These are phyloP conservation scores for Yponomeuta evonymella DNA, from an alignment of 2,888 invertebrate species.

Conservation along the genomic window DNA sequence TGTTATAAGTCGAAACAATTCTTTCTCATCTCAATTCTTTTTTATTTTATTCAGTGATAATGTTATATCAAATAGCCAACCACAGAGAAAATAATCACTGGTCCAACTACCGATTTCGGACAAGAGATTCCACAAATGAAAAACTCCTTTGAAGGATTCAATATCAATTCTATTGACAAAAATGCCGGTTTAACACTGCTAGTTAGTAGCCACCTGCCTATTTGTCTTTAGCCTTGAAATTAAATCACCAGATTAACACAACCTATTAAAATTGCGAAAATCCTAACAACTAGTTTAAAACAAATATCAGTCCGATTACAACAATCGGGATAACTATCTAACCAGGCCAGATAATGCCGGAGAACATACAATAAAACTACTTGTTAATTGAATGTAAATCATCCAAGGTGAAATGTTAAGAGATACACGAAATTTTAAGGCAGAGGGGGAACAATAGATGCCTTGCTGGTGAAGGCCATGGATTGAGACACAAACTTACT, in stretches of 20 bases:
- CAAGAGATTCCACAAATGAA: too few relatives aligned
- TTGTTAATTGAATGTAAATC: slow-evolving; percentile 43
- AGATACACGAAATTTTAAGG: slow-evolving; percentile 47
- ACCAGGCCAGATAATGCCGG: background rate
- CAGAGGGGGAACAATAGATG: slow-evolving; percentile 41
- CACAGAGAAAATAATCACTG: too few relatives aligned
- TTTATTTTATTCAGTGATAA: too few relatives aligned
- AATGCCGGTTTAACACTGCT: too few relatives aligned
- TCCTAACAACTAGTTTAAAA: background rate
- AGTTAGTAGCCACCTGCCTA: too few relatives aligned
- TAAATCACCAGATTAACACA: background rate
- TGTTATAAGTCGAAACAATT: too few relatives aligned
- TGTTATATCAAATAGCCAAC: too few relatives aligned
- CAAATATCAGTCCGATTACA: background rate
- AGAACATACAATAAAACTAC: slow-evolving; percentile 30
- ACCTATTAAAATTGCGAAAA: slow-evolving; percentile 6
- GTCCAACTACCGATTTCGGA: too few relatives aligned
- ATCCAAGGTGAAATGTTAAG: slow-evolving; percentile 62
- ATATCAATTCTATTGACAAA: too few relatives aligned
- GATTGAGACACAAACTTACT: background rate
- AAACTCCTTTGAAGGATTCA: too few relatives aligned
- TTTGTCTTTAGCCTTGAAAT: background rate
- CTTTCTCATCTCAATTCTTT: too few relatives aligned
- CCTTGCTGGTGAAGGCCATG: slow-evolving; percentile 19
- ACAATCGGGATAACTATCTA: background rate